Percentiles rank a stretch among this genome's conserved stretches.
phyloP scores from a whole-genome alignment of 1,140 invertebrate genomes.

The Euglossa dilemma region DNA sequence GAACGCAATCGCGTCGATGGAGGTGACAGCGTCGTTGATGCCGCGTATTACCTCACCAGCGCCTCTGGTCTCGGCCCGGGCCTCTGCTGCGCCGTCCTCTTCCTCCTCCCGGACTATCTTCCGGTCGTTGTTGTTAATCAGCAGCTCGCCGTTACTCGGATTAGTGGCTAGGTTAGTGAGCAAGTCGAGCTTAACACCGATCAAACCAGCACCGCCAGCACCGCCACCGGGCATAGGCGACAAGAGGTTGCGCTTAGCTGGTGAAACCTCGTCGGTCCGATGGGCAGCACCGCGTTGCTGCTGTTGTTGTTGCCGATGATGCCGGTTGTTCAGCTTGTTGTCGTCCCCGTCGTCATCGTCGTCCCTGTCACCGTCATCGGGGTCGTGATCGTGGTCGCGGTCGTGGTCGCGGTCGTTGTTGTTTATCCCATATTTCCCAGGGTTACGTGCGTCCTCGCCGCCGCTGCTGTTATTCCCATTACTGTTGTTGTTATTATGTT shows the following conservation, averaged over 20 bases:
- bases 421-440: conserved; percentile 47
- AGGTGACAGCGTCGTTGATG: conserved; percentile 18
- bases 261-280: conserved; percentile 47
- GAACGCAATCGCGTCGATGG: conserved; percentile 30
- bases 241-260: conserved; percentile 61
- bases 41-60: conserved; percentile 56
- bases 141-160: conserved; percentile 65
- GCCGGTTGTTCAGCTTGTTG: conserved; percentile 40
- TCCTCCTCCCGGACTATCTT: conserved; percentile 17
- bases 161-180: conserved; percentile 73
- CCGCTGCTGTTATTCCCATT: conserved; percentile 36
- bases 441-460: conserved; percentile 28
- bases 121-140: conserved; percentile 60
- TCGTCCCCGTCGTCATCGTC: conserved; percentile 41
- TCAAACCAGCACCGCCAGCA: conserved; percentile 59
- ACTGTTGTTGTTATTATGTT: conserved; percentile 56
- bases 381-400: conserved; percentile 54
- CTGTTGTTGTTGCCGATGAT: conserved; percentile 30
- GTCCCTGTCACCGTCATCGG: conserved; percentile 35
- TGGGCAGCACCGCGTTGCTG: conserved; percentile 6
- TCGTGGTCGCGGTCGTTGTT: conserved; percentile 37
- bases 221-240: conserved; percentile 43
- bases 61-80: neutral
- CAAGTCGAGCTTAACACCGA: conserved; percentile 71
- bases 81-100: conserved; percentile 9